Evolutionary conservation across 2,113 vertebrate species (phyloP), one percentile per base, ranked within the genome.

Genomic region (Tinamus guttatus): DNA sequence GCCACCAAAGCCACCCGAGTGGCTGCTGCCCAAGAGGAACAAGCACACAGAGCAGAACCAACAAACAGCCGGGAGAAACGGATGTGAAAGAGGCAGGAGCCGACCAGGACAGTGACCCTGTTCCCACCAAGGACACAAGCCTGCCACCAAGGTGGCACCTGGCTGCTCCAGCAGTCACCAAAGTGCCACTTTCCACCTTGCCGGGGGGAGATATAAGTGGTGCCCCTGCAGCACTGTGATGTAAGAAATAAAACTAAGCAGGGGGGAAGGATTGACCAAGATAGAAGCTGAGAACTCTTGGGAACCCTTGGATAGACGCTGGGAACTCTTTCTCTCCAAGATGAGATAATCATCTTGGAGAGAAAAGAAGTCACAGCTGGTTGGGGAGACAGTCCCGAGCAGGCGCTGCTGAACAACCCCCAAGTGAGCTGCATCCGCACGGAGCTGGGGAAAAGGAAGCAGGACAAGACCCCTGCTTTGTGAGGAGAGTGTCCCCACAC

Each of bases 1-100:
- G 88, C 49, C 85, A 77, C 51, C 45, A 52, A 28, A 38, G 80
- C 2, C 64, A 78, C 64, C 21, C 3, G 0, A 69, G 65, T 1
- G 27, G 59, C 78, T 47, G 81, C 90, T 92, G 81, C 67, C 85
- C 90, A 80, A 77, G 87, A 88, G 94, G 79, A 96, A 95, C 90
- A 65, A 79, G 76, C 0, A 3, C 34, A 24, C 21, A 56, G 67
- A 80, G 85, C 49, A 80, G 49, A 74, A 96, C 41, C 65, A 85
- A 81, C 80, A 71, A 82, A 59, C 58, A 7, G 7, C 68, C 43
- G 47, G 58, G 70, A 36, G 85, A 91, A 94, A 80, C 0, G 5
- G 90, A 91, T 81, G 49, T 83, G 79, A 96, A 96, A 95, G 63
- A 1, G 2, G 30, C 82, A 91, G 85, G 52, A 85, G 64, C 40